Conservation (phyloP, 2,113 vertebrate species). For the Solea solea region DNA sequence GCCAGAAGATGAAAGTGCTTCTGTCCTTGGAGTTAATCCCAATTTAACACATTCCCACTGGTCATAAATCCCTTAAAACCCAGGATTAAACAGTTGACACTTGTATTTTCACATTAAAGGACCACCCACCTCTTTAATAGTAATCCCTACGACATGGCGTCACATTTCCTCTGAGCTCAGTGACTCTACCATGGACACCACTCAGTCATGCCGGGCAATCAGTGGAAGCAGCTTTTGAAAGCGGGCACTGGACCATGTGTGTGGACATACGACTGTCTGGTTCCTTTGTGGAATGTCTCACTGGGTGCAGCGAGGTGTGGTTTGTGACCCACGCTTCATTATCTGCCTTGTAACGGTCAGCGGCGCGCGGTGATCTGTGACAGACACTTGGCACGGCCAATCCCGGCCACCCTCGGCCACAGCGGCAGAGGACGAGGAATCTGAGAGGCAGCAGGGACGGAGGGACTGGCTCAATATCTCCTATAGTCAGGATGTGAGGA, state of each 20-base stretch:
- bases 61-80: too few relatives aligned
- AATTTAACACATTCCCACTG: too few relatives aligned
- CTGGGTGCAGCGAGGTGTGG: slow-evolving; percentile 17
- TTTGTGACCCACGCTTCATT: slow-evolving; percentile 60
- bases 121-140: too few relatives aligned
- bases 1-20: too few relatives aligned
- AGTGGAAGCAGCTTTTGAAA: too few relatives aligned
- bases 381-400: slow-evolving; percentile 28
- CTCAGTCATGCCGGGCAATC: too few relatives aligned
- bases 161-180: too few relatives aligned
- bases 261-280: not conserved
- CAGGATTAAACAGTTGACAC: too few relatives aligned
- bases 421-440: not conserved
- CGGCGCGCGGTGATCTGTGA: slow-evolving; percentile 50
- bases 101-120: too few relatives aligned
- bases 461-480: slow-evolving; percentile 15
- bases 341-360: slow-evolving; percentile 41
- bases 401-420: not conserved
- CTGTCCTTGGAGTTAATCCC: too few relatives aligned
- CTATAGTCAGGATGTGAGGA: slow-evolving; percentile 2
- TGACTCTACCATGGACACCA: too few relatives aligned
- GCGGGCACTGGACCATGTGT: not conserved
- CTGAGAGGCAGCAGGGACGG: not conserved
- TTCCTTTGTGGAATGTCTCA: slow-evolving; percentile 41
- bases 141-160: too few relatives aligned